These are phyloP conservation scores for Petrocephalus zakoni DNA, from an alignment of 2,113 vertebrate genomes.

Conservation along the genomic window DNA sequence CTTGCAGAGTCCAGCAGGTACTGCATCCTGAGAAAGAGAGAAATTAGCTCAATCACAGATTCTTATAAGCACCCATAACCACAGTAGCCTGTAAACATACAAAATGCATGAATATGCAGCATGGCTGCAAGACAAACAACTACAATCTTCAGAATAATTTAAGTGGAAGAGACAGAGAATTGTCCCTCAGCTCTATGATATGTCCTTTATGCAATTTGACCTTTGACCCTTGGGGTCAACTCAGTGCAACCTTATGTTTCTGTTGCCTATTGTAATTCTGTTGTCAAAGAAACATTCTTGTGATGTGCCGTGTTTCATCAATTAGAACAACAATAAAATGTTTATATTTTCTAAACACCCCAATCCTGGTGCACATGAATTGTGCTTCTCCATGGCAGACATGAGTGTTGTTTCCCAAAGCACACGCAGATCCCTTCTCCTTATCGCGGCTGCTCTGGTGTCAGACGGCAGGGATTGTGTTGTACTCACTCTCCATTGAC, in stretches of 20 bases:
- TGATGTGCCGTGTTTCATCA: not conserved
- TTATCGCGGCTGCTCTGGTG: not conserved
- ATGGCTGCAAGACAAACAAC: not conserved
- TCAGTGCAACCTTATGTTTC: not conserved
- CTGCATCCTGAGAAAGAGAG: slow-evolving; percentile 48
- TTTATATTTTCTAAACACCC: not conserved
- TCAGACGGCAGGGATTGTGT: not conserved
- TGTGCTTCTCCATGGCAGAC: not conserved
- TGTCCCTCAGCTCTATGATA: not conserved
- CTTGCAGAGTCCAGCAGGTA: slow-evolving; percentile 60
- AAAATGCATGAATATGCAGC: not conserved
- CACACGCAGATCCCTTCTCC: not conserved
- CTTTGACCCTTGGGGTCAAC: not conserved
- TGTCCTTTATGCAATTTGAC: not conserved
- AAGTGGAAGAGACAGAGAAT: not conserved
- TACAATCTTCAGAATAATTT: not conserved
- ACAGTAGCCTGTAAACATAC: not conserved
- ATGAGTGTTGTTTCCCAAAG: not conserved
- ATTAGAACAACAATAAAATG: not conserved
- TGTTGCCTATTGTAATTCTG: not conserved
- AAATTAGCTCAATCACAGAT: not conserved
- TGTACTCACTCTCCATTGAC: slow-evolving; percentile 46
- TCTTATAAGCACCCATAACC: not conserved
- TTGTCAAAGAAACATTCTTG: not conserved
- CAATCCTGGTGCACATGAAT: not conserved